Base-by-base conservation (phyloP, 2,113 vertebrate species). In the Paratilapia polleni region DNA sequence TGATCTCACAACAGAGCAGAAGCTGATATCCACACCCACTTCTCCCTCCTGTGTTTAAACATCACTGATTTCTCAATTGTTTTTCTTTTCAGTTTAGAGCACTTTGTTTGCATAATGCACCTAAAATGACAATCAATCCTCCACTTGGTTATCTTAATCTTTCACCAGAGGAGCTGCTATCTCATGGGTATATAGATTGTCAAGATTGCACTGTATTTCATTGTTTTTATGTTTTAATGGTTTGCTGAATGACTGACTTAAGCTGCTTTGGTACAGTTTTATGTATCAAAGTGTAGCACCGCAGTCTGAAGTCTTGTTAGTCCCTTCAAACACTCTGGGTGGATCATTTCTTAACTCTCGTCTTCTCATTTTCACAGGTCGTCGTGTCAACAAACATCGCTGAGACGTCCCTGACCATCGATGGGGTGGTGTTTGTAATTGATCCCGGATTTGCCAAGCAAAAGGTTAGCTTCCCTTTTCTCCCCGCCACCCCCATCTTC, bases 391-490 rank as follows among this genome's bases (percentile, higher is more conserved):
- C 98, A 90, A 99, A 99, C 92, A 99, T 99, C 54, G 98, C 98
- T 1, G 98, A 99, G 95, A 99, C 98, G 2, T 99, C 98, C 76
- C 96, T 99, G 94, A 98, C 98, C 94, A 99, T 99, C 90, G 98
- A 99, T 60, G 97, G 98, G 2, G 98, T 99, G 79, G 98, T 99
- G 78, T 99, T 99, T 96, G 98, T 99, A 92, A 99, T 99, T 90
- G 98, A 99, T 97, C 98, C 98, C 38, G 98, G 98, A 89, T 99
- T 99, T 96, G 98, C 98, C 34, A 99, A 99, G 94, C 98, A 99
- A 95, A 99, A 99, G 97, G 98, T 98, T 97, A 92, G 94, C 76
- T 10, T 5, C 41, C 79, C 31, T 13, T 62, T 54, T 59, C 61
- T 2, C 79, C 12, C 34, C 12, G 56, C 15, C 63, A 11, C 22